Percentiles rank a stretch among this genome's conserved stretches.
phyloP scores from a whole-genome alignment of 2,797 vertebrate genomes.

The Poliocrania exsul region DNA sequence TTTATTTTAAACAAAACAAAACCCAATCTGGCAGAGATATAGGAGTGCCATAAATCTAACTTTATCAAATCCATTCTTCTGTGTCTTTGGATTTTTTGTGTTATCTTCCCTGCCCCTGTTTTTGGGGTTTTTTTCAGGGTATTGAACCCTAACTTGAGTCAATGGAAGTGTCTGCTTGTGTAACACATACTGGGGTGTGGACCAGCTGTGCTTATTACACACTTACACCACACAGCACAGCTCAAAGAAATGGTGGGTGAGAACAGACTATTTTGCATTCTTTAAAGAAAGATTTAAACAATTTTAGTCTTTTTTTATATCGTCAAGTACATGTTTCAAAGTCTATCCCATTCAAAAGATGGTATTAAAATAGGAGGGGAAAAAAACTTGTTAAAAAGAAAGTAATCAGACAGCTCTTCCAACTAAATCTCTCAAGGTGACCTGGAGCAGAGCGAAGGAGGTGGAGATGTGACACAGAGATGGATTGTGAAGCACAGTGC shows the following conservation, averaged over 20 bases:
- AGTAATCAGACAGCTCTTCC: not conserved
- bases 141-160: not conserved
- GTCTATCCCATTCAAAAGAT: not conserved
- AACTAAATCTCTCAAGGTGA: not conserved
- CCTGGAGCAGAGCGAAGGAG: not conserved
- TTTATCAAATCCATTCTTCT: not conserved
- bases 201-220: not conserved
- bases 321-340: not conserved
- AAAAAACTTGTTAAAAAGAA: not conserved
- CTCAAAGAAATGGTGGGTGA: not conserved
- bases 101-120: not conserved
- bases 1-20: not conserved
- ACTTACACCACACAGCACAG: not conserved
- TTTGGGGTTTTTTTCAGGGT: not conserved
- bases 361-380: not conserved
- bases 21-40: not conserved
- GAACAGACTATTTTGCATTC: not conserved
- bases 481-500: not conserved
- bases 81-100: not conserved
- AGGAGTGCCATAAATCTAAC: not conserved
- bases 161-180: not conserved
- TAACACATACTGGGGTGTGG: not conserved
- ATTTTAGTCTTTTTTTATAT: not conserved
- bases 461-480: rapidly evolving
- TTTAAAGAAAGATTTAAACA: not conserved